Percentiles rank a stretch among this genome's conserved stretches.
Evolutionary conservation across 2,797 vertebrate genomes (phyloP).

Genomic region (Amblyraja radiata): DNA sequence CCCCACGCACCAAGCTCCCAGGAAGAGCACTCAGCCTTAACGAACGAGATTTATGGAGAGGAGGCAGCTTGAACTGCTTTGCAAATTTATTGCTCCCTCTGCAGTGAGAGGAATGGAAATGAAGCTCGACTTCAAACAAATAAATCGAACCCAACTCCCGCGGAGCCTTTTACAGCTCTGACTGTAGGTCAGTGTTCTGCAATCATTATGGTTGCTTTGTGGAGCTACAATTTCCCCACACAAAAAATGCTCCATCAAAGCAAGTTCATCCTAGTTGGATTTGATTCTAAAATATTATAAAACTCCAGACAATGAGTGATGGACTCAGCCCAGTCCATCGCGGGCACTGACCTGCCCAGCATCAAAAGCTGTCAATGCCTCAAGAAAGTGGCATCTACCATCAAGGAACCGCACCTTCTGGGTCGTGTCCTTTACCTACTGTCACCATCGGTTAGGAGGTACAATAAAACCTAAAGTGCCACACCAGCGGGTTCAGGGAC

Average conservation of each 20-base stretch:
- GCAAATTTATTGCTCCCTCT: slow-evolving; percentile 1
- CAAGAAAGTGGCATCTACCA: no score
- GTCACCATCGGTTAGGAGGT: no score
- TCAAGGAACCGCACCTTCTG: no score
- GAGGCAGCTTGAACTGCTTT: neutral
- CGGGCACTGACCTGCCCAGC: no score
- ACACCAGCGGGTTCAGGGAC: no score
- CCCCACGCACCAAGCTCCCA: neutral
- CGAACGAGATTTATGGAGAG: slow-evolving; percentile 6
- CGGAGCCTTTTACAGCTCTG: neutral
- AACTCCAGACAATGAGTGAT: neutral
- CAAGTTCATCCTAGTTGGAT: neutral
- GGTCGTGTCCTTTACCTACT: no score
- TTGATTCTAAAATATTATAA: neutral
- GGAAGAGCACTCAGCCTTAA: neutral
- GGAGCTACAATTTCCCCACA: neutral
- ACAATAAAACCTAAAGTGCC: no score
- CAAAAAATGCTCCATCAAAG: neutral
- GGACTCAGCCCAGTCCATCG: no score
- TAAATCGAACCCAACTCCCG: neutral
- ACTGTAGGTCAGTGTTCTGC: neutral
- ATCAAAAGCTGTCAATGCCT: no score
- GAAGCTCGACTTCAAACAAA: neutral
- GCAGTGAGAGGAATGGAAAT: neutral
- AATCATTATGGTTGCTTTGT: neutral